phyloP scores from a whole-genome alignment of 2,888 invertebrate species.

The Drosophila sordidula region DNA sequence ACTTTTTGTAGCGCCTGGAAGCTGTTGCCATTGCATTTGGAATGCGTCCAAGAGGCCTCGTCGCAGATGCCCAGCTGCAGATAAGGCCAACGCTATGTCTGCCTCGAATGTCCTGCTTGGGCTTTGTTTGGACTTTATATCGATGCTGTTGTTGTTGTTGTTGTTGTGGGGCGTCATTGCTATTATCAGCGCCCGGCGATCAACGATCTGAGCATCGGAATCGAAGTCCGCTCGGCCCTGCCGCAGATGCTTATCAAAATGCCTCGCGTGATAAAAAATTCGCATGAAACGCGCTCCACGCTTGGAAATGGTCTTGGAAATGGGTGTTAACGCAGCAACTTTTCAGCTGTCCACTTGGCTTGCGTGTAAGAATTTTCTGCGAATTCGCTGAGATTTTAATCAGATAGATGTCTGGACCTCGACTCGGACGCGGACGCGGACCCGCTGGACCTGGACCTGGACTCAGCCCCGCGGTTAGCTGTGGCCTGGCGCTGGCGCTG shows the following conservation, averaged over 20 bases:
- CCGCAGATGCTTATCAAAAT: conserved; percentile 67
- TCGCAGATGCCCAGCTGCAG: conserved; percentile 47
- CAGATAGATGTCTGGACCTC: conserved; percentile 52
- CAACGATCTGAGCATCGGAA: conserved; percentile 51
- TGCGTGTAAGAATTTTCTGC: conserved; percentile 80
- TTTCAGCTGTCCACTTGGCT: conserved; percentile 67
- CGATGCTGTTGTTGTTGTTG: neutral
- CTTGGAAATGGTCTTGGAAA: conserved; percentile 34
- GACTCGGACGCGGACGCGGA: conserved; percentile 2
- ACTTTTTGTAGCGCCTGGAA: conserved; percentile 56
- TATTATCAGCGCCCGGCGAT: conserved; percentile 46
- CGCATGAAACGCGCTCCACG: conserved; percentile 55
- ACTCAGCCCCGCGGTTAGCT: too few relatives aligned
- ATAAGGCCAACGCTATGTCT: conserved; percentile 52
- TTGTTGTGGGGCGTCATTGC: conserved; percentile 48
- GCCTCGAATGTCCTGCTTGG: conserved; percentile 20
- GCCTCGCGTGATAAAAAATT: conserved; percentile 77
- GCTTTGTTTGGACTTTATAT: conserved; percentile 15
- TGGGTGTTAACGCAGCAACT: conserved; percentile 74
- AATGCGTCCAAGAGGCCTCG: conserved; percentile 31
- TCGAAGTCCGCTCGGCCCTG: conserved; percentile 17
- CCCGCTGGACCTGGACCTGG: conserved; percentile 4
- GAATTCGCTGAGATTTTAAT: conserved; percentile 76
- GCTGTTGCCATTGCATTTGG: conserved; percentile 49
- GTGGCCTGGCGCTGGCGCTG: neutral